Percentiles rank a stretch among this genome's conserved stretches.
These are phyloP conservation scores for Orius insidiosus DNA, from an alignment of 1,140 invertebrate species.

Conservation along the genomic window DNA sequence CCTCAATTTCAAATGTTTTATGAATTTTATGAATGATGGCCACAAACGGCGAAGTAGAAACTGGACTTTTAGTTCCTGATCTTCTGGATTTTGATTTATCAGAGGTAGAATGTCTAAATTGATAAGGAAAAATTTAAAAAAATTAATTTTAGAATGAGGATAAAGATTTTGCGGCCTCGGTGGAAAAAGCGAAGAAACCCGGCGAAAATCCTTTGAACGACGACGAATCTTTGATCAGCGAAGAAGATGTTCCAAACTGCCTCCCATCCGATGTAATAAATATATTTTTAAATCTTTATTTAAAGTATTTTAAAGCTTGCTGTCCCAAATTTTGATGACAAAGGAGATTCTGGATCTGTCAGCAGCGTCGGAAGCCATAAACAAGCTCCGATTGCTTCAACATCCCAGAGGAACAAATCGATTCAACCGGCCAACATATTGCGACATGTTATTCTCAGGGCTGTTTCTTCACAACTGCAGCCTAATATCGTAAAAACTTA, in stretches of 20 bases:
- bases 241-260: constrained; percentile 28
- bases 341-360: constrained; percentile 25
- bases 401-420: constrained; percentile 2
- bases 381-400: background rate
- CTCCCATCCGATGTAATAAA: constrained; percentile 15
- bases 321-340: constrained; percentile 18
- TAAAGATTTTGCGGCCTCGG: constrained; percentile 22
- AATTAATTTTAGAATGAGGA: background rate
- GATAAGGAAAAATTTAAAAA: background rate
- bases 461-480: constrained; percentile 67
- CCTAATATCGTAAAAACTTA: constrained; percentile 44
- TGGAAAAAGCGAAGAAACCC: constrained; percentile 58
- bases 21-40: constrained; percentile 3
- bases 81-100: constrained; percentile 13
- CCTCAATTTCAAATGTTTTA: background rate
- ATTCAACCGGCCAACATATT: constrained; percentile 46
- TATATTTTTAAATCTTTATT: background rate
- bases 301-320: constrained; percentile 10
- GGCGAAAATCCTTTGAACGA: constrained; percentile 70
- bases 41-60: constrained; percentile 14
- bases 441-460: constrained; percentile 63
- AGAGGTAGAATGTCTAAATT: constrained; percentile 3
- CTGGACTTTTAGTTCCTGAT: constrained; percentile 6
- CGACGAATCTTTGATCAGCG: constrained; percentile 39
- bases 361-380: constrained; percentile 20